These are phyloP conservation scores for Poecilia latipinna DNA, from an alignment of 2,113 vertebrate species.

Conservation along the genomic window DNA sequence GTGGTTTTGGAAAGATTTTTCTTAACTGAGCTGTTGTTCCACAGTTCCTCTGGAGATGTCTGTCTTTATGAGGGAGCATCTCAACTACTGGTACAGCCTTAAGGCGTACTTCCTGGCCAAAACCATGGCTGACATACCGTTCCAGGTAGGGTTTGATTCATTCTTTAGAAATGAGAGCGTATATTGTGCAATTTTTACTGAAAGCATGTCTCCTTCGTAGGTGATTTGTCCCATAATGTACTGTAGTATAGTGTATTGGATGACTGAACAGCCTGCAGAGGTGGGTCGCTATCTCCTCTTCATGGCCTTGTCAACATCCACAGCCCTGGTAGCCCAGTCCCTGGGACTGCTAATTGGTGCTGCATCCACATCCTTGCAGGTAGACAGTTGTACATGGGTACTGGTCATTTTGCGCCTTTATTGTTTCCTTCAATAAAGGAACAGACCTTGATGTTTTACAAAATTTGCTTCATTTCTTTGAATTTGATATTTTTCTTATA, in stretches of 20 bases:
- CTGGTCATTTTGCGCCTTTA: background rate
- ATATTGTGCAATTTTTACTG: background rate
- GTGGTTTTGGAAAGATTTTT: background rate
- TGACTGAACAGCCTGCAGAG: slow-evolving; percentile 96
- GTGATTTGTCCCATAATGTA: slow-evolving; percentile 93
- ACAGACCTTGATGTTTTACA: no score
- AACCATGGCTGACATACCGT: slow-evolving; percentile 96
- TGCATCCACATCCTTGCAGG: slow-evolving; percentile 95
- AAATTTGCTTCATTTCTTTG: no score
- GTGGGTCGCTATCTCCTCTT: slow-evolving; percentile 92
- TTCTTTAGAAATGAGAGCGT: background rate
- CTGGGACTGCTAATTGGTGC: slow-evolving; percentile 95
- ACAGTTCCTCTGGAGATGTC: slow-evolving; percentile 97
- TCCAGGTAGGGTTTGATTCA: slow-evolving; percentile 86
- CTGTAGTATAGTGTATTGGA: slow-evolving; percentile 99
- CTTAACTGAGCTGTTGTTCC: slow-evolving; percentile 23
- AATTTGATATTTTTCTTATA: no score
- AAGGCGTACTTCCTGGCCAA: slow-evolving; percentile 98
- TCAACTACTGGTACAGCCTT: slow-evolving; percentile 99
- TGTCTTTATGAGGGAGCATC: slow-evolving; percentile 93
- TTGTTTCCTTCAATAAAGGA: no score
- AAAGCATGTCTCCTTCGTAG: slow-evolving; percentile 69
- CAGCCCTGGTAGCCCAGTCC: slow-evolving; percentile 94
- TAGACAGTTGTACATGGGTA: slow-evolving; percentile 46
- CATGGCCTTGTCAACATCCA: slow-evolving; percentile 91